Base-by-base conservation (phyloP, 2,113 vertebrate species). In the Ramphastos sulfuratus region DNA sequence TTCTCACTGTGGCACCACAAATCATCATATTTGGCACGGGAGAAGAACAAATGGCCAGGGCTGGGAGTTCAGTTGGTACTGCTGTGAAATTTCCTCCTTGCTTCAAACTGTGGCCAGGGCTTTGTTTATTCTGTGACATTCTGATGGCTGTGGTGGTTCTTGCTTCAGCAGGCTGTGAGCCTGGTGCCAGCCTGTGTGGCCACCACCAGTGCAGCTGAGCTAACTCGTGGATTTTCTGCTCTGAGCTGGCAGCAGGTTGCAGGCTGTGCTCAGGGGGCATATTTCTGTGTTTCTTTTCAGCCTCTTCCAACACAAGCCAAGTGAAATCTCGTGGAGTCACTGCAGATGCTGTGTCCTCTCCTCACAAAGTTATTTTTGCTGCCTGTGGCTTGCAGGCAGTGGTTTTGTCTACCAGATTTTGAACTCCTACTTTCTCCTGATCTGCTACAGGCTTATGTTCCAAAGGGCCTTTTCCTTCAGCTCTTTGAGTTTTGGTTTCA, bases 171-270 rank as follows among this genome's bases (percentile, higher is more conserved):
- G 79, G 79, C 21, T 4, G n/a, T 4, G 56, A 5, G 6, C 2
- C 8, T 3, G 1, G 21, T 78, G 88, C 91, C 71, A 31, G 21
- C 3, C 0, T 4, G 9, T 17, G 58, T 63, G 71, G 79, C 78
- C 67, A 4, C 13, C 31, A 1, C 20, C 21, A 2, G 52, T 1
- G 21, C 19, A 2, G 0, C 7, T 10, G 5, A 50, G 55, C 14
- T 6, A 5, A 4, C 1, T 9, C 1, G 16, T 9, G 1, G 10
- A 2, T 24, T 5, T 42, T 28, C 15, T 61, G 60, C 65, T 39
- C 8, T 0, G 5, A 3, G 69, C 10, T 48, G 84, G 39, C 35
- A 35, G 87, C 23, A 11, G 42, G 39, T n/a, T 20, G 55, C 28
- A 8, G 56, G 21, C 27, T 15, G 37, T 0, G 2, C 58, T 35